Percentiles rank a stretch among this genome's conserved stretches.
Conservation (phyloP, 2,797 vertebrate genomes). For the Gymnopithys bicolor region DNA sequence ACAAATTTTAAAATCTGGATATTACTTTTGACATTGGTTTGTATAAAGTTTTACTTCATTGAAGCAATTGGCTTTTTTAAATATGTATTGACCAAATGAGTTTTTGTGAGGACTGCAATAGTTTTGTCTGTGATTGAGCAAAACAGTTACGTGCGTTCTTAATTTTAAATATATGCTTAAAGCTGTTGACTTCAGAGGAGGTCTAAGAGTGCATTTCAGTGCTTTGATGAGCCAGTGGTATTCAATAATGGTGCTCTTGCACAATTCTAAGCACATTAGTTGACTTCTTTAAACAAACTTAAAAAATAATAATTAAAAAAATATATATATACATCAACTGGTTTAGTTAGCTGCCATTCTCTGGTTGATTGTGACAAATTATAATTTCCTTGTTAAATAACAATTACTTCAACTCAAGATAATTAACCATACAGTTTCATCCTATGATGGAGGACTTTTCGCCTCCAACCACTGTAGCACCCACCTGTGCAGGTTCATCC, state of each 20-base stretch:
- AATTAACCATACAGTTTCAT: constrained; percentile 67
- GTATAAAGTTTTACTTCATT: background rate
- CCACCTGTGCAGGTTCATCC: constrained; percentile 56
- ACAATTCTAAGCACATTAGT: constrained; percentile 39
- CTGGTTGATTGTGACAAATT: constrained; percentile 64
- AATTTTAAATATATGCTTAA: background rate
- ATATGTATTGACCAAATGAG: background rate
- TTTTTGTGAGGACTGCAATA: background rate
- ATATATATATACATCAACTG: background rate
- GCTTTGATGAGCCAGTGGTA: background rate
- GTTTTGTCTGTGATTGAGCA: background rate
- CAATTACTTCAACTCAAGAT: constrained; percentile 41
- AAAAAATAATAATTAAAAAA: background rate
- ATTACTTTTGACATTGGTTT: background rate
- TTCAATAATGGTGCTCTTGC: background rate
- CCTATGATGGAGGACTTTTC: constrained; percentile 38
- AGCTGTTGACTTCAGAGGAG: background rate
- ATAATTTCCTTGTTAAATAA: constrained; percentile 67
- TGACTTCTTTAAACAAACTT: constrained; percentile 43
- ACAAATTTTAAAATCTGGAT: background rate
- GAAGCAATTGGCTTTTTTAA: background rate
- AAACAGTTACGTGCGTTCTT: background rate
- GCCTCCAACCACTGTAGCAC: constrained; percentile 36
- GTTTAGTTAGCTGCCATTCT: constrained; percentile 27
- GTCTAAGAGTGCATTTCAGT: background rate